Evolutionary conservation across 2,888 invertebrate species (phyloP), one percentile per base, ranked within the genome.

Genomic region (Syritta pipiens): DNA sequence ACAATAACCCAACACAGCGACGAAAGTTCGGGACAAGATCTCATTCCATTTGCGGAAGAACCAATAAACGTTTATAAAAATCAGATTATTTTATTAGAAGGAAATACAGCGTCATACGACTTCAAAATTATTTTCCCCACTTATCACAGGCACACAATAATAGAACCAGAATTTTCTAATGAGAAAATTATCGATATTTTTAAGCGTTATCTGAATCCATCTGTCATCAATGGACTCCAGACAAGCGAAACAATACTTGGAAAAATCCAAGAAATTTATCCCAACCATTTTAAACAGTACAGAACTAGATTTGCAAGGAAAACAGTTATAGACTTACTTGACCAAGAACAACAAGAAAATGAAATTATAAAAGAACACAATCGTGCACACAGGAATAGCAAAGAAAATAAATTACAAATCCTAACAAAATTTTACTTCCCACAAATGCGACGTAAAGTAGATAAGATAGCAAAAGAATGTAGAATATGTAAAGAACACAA

Each of bases 41-140:
- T 44, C 6, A 32, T 81, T 5, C 60, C 65, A 4, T 17, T 17
- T 1, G 37, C 62, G 3, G 48, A 72, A n/a, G 37, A 49, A 28
- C 79, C 79, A 7, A 63, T 75, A 17, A 82, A 82, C 32, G 74
- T 57, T 1, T 81, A 81, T 26, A 71, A 79, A 12, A 82, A 74
- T 5, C 81, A 81, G 62, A 51, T 81, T 14, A 57, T 71, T 28
- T 1, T 75, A n/a, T 30, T 51, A 12, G 0, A 22, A 22, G 26
- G 17, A 5, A 7, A 20, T 10, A 12, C 24, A 1, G 2, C 24
- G n/a, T 9, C 9, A 4, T 17, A 55, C n/a, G 4, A 28, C 3
- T 42, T 17, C 17, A 14, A 7, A 6, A 48, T 22, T n/a, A 19
- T 49, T 12, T 62, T 49, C 22, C 62, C 62, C 5, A 62, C 30